phyloP scores from a whole-genome alignment of 2,113 vertebrate species.

The Microcebus griseorufus region DNA sequence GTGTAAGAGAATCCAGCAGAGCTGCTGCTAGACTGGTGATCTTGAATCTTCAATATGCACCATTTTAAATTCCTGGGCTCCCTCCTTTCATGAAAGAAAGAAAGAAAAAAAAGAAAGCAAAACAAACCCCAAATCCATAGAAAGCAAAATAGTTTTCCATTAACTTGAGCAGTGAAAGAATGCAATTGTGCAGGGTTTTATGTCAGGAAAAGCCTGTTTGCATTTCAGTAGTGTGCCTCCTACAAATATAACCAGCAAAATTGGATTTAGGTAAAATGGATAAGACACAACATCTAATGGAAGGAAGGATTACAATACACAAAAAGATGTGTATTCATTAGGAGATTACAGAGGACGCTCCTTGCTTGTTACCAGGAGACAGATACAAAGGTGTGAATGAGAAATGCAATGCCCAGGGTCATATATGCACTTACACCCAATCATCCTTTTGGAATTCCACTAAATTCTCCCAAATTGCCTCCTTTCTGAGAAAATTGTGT shows the following conservation, averaged over 20 bases:
- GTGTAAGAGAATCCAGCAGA: not conserved
- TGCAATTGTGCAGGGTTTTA: not conserved
- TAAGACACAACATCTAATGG: not conserved
- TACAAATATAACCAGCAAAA: constrained; percentile 40
- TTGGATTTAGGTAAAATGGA: not conserved
- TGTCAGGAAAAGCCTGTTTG: constrained; percentile 22
- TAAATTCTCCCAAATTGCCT: constrained; percentile 59
- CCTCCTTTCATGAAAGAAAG: not conserved
- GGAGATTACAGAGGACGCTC: not conserved
- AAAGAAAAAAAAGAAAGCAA: not conserved
- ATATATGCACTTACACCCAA: not conserved
- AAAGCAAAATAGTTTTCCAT: constrained; percentile 19
- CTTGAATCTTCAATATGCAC: not conserved
- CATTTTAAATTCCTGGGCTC: not conserved
- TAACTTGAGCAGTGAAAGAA: not conserved
- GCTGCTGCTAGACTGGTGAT: not conserved
- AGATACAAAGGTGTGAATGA: not conserved
- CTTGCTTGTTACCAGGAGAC: not conserved
- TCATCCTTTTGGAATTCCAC: constrained; percentile 28
- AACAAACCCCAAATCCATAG: not conserved
- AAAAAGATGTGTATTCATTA: not conserved
- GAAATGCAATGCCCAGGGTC: not conserved
- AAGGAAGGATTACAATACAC: not conserved
- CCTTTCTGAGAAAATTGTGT: not conserved
- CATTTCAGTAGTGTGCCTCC: not conserved